phyloP scores from a whole-genome alignment of 2,113 vertebrate genomes.

The Pseudorhombus dupliciocellatus region DNA sequence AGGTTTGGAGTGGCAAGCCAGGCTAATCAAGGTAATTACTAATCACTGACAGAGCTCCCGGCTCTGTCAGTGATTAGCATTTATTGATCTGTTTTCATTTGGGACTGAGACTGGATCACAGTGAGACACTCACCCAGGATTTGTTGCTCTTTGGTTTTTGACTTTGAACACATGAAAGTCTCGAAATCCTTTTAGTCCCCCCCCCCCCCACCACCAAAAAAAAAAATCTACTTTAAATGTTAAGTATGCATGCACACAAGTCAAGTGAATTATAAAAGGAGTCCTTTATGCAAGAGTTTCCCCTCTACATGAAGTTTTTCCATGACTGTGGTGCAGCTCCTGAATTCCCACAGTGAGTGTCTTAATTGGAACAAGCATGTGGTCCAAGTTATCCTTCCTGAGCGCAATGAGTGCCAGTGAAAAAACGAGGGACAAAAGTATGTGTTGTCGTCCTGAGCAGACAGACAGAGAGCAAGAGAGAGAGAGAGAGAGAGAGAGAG shows the following conservation, averaged over 20 bases:
- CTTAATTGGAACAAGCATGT: conserved; percentile 67
- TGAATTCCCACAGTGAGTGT: conserved; percentile 55
- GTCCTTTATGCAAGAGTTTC: conserved; percentile 47
- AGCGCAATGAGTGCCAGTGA: conserved; percentile 26
- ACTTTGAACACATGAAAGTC: conserved; percentile 10
- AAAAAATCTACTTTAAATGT: conserved; percentile 10
- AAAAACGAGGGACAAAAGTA: conserved; percentile 30
- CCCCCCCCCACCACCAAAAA: neutral
- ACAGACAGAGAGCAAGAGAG: neutral
- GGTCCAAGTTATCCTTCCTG: conserved; percentile 65
- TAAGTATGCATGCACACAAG: conserved; percentile 17
- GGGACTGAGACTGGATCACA: neutral
- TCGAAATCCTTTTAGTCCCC: conserved; percentile 3
- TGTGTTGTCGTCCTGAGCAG: neutral
- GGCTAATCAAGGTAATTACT: conserved; percentile 18
- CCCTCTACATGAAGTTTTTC: conserved; percentile 48
- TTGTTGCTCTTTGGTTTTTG: neutral
- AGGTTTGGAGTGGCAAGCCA: conserved; percentile 6
- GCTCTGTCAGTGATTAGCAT: conserved; percentile 9
- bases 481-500: neutral
- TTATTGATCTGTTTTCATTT: conserved; percentile 32
- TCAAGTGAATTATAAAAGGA: conserved; percentile 37
- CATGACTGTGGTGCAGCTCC: conserved; percentile 51
- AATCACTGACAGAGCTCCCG: conserved; percentile 6
- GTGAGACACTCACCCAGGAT: neutral